Conservation (phyloP, 2,797 vertebrate species). For the Pogonophryne albipinna region DNA sequence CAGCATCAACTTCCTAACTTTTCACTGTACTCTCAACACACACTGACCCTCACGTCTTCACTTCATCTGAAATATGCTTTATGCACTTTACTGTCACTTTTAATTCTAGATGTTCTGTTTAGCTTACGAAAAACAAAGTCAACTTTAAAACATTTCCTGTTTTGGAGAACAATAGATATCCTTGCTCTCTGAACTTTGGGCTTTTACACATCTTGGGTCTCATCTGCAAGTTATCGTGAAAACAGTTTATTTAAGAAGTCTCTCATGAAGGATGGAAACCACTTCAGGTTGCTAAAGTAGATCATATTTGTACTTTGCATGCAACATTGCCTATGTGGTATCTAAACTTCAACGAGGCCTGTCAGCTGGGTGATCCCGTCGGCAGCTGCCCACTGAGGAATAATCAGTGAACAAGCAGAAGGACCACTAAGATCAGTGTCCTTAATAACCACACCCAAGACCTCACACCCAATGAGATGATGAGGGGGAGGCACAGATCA, state of each 20-base stretch:
- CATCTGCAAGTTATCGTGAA: background rate
- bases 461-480: slow-evolving; percentile 81
- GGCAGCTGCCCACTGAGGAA: slow-evolving; percentile 70
- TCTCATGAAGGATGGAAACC: background rate
- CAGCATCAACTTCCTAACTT: slow-evolving; percentile 55
- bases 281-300: background rate
- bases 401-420: slow-evolving; percentile 81
- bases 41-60: slow-evolving; percentile 33
- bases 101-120: background rate
- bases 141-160: background rate
- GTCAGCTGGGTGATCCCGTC: slow-evolving; percentile 50
- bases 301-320: background rate
- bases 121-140: background rate
- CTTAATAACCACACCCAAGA: slow-evolving; percentile 83
- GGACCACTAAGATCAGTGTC: slow-evolving; percentile 84
- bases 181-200: background rate
- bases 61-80: slow-evolving; percentile 35
- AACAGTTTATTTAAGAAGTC: background rate
- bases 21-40: slow-evolving; percentile 47
- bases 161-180: background rate
- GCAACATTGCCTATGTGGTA: slow-evolving; percentile 5
- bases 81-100: background rate
- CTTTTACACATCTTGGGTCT: background rate
- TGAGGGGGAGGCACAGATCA: slow-evolving; percentile 77
- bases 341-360: slow-evolving; percentile 42